Evolutionary conservation across 2,113 vertebrate genomes (phyloP), one percentile per base, ranked within the genome.

Genomic region (Charina bottae): DNA sequence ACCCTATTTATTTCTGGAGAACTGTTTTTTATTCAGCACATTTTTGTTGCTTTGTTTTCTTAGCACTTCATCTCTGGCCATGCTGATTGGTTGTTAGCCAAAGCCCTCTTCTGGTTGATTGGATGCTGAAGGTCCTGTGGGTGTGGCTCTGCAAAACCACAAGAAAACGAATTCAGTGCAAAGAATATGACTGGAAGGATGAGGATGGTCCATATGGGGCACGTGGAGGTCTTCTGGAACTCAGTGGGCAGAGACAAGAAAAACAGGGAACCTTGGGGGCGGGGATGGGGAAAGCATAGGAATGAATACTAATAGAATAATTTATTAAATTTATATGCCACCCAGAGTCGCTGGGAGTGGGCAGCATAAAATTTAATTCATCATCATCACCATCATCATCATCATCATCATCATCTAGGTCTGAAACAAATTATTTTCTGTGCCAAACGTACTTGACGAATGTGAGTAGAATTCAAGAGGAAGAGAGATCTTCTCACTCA

Each of bases 111-210:
- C 4, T 49, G 6, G 49, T 49, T 49, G 62, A 85, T 86, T 89
- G 88, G 88, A 13, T 49, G n/a, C 49, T 55, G 23, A 4, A 85
- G 42, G 42, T 42, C 2, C 42, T 12, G 54, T 49, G 49, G 58
- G 91, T 6, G n/a, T 46, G 23, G 24, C 58, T 55, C 72, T 55
- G 28, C 33, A 42, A 89, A 92, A 92, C 53, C 33, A 89, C 58
- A 56, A 68, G 13, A 37, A 10, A 8, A 64, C 13, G 59, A n/a
- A 54, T 4, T 42, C 49, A 87, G 60, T 5, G 2, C 54, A 90
- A 6, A 64, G 64, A n/a, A 86, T 42, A 19, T 91, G 90, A 55
- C 83, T 68, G 60, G 26, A 3, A 37, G n/a, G 42, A 23, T 53
- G 56, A 72, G 85, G 56, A 53, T 62, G 49, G 84, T 21, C 17